Conservation (phyloP, 2,888 invertebrate genomes). For the Aporophyla lueneburgensis region DNA sequence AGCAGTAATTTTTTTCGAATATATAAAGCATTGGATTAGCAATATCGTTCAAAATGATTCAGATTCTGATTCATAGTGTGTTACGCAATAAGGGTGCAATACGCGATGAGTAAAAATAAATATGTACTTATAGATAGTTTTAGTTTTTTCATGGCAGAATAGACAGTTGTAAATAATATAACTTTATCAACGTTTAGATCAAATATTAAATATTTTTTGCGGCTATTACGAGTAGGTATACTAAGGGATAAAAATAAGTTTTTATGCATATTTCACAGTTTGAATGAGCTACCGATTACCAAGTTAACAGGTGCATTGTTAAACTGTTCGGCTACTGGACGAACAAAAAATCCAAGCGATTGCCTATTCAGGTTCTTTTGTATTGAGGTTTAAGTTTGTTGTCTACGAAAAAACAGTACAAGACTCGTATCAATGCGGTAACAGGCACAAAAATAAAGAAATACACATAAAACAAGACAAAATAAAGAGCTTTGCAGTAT, state of each 20-base stretch:
- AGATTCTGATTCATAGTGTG: too few species aligned
- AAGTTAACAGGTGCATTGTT: conserved; percentile 66
- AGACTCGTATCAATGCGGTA: conserved; percentile 31
- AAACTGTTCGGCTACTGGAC: conserved; percentile 45
- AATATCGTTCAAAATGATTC: too few species aligned
- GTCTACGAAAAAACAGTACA: conserved; percentile 48
- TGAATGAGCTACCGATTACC: conserved; percentile 59
- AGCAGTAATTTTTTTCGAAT: too few species aligned
- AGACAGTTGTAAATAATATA: too few species aligned
- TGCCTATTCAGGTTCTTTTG: conserved; percentile 58
- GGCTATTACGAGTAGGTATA: conserved; percentile 18
- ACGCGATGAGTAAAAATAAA: not conserved
- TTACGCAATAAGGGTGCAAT: not conserved
- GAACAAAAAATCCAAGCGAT: conserved; percentile 59
- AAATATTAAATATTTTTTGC: conserved; percentile 18
- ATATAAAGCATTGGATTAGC: too few species aligned
- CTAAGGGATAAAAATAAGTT: conserved; percentile 38
- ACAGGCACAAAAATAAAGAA: conserved; percentile 32
- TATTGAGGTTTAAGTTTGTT: conserved; percentile 47
- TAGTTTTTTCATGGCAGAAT: too few species aligned
- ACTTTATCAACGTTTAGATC: too few species aligned
- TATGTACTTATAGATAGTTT: too few species aligned
- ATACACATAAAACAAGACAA: conserved; percentile 22
- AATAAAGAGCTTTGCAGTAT: conserved; percentile 29
- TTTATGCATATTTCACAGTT: conserved; percentile 46